phyloP scores from a whole-genome alignment of 2,888 invertebrate species.

The Agyllia agylla region DNA sequence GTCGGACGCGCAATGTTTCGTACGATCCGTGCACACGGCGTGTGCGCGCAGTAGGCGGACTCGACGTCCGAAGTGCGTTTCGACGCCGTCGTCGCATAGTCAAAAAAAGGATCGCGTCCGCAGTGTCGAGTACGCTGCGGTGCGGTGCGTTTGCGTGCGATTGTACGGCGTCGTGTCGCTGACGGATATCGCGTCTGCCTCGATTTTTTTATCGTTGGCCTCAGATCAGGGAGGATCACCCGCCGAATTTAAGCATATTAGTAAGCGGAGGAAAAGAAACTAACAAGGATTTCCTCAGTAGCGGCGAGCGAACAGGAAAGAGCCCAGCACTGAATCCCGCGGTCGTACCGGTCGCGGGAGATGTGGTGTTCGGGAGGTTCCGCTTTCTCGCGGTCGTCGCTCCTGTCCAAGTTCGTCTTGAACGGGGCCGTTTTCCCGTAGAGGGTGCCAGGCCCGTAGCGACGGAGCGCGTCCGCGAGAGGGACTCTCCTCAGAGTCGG shows the following conservation, averaged over 20 bases:
- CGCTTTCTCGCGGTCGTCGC: constrained; percentile 1
- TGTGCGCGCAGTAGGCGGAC: background rate
- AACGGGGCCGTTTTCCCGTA: background rate
- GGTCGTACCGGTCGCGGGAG: constrained; percentile 3
- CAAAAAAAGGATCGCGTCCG: background rate
- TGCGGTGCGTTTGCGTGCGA: background rate
- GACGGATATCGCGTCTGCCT: constrained; percentile 77
- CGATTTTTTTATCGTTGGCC: constrained; percentile 1
- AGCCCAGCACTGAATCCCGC: constrained; percentile 3
- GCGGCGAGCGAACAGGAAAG: constrained; percentile 3
- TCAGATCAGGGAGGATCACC: constrained; percentile 3
- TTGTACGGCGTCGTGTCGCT: constrained; percentile 44
- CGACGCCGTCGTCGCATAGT: background rate
- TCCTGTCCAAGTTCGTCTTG: constrained; percentile 3
- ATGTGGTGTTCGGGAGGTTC: constrained; percentile 3
- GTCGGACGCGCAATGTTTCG: background rate
- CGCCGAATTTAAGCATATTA: constrained; percentile 3
- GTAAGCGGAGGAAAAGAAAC: constrained; percentile 3
- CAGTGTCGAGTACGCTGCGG: background rate
- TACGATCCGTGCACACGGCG: background rate
- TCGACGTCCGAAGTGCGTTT: constrained; percentile 7
- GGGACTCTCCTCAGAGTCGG: constrained; percentile 3
- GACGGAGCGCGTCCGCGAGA: constrained; percentile 3
- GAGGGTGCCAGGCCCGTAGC: constrained; percentile 3
- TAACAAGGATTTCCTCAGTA: constrained; percentile 1